These are phyloP conservation scores for Axis porcinus DNA, from an alignment of 2,113 vertebrate genomes.

Conservation along the genomic window DNA sequence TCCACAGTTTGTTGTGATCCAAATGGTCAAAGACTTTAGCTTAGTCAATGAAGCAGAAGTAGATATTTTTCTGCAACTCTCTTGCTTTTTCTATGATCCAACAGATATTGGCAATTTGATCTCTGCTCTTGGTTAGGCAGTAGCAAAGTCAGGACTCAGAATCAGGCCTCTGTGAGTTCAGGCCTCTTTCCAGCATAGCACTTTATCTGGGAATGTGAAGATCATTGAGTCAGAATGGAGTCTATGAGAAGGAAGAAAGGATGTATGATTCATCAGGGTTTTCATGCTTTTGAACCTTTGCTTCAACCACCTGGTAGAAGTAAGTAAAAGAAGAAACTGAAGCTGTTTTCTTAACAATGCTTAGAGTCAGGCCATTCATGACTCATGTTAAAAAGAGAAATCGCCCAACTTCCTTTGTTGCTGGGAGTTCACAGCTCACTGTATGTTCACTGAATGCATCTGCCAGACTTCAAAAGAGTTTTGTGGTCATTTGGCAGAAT, in stretches of 20 bases:
- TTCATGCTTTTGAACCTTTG: neutral
- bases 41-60: neutral
- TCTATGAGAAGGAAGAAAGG: neutral
- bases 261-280: neutral
- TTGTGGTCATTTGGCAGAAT: neutral
- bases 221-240: neutral
- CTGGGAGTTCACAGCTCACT: neutral
- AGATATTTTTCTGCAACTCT: neutral
- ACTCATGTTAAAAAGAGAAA: neutral
- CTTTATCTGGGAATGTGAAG: neutral
- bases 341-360: neutral
- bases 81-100: neutral
- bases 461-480: neutral
- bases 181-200: neutral
- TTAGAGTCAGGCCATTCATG: neutral
- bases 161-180: neutral
- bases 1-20: neutral
- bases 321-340: neutral
- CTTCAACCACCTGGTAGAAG: neutral
- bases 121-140: neutral
- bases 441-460: neutral
- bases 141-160: neutral
- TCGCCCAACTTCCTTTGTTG: neutral
- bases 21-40: neutral
- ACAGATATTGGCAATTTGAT: neutral